phyloP scores from a whole-genome alignment of 2,888 invertebrate genomes.

The Hybos culiciformis region DNA sequence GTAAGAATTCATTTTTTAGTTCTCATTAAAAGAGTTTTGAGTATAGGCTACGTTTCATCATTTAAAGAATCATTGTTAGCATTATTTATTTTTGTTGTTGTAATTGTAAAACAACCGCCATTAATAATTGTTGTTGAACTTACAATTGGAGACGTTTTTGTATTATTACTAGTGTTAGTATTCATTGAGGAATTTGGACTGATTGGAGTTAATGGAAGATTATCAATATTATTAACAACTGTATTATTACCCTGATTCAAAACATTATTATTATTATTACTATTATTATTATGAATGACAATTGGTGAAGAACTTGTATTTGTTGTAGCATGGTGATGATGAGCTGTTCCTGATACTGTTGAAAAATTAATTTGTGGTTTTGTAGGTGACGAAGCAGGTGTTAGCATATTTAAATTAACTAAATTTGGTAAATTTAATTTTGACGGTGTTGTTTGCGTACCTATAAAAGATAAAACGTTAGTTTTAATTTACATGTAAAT shows the following conservation, averaged over 20 bases:
- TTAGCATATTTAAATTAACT: slow-evolving; percentile 38
- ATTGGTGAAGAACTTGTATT: not conserved
- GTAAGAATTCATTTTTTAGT: no score
- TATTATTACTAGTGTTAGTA: slow-evolving; percentile 19
- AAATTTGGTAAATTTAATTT: slow-evolving; percentile 34
- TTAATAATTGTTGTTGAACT: slow-evolving; percentile 16
- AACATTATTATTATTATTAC: slow-evolving; percentile 6
- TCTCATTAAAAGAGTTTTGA: slow-evolving; percentile 35
- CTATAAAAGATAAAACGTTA: slow-evolving; percentile 9
- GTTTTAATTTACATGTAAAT: not conserved
- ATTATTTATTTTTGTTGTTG: slow-evolving; percentile 13
- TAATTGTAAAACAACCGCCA: slow-evolving; percentile 15
- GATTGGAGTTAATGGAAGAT: slow-evolving; percentile 32
- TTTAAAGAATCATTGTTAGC: slow-evolving; percentile 14
- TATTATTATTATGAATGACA: slow-evolving; percentile 9
- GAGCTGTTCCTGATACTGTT: slow-evolving; percentile 19
- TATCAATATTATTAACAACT: slow-evolving; percentile 18
- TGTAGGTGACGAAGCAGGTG: slow-evolving; percentile 40
- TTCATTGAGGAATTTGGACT: slow-evolving; percentile 29
- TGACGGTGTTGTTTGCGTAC: slow-evolving; percentile 20
- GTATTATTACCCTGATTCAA: slow-evolving; percentile 16
- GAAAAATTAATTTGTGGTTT: slow-evolving; percentile 31
- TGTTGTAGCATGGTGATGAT: slow-evolving; percentile 16
- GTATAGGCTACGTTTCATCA: slow-evolving; percentile 37
- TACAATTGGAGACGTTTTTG: slow-evolving; percentile 16